Conservation (phyloP, 2,888 invertebrate species). For the Tiliacea aurago region DNA sequence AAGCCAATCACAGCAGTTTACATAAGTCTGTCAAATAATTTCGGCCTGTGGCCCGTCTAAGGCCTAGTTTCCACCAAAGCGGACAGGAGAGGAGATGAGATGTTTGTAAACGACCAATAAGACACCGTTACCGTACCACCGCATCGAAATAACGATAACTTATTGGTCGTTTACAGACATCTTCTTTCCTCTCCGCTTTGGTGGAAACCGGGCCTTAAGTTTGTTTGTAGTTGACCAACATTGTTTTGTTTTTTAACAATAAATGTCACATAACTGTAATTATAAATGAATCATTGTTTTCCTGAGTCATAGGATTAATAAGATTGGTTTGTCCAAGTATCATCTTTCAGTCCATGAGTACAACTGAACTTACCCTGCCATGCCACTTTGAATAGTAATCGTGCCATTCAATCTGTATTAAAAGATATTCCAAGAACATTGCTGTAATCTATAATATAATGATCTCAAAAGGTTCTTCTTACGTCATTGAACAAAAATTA, state of each 20-base stretch:
- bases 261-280: slow-evolving; percentile 2
- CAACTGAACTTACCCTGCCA: background rate
- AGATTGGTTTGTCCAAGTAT: slow-evolving; percentile 5
- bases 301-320: slow-evolving; percentile 23
- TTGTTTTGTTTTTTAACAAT: background rate
- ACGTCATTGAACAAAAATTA: slow-evolving; percentile 46
- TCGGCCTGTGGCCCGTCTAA: background rate
- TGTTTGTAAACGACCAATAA: no score
- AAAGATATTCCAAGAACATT: slow-evolving; percentile 20
- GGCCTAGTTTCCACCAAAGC: no score
- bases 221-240: background rate
- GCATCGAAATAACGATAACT: no score
- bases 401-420: slow-evolving; percentile 3
- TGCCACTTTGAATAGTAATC: background rate
- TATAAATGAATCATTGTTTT: slow-evolving; percentile 36
- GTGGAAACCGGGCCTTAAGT: no score
- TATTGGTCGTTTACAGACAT: no score
- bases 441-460: slow-evolving; percentile 22
- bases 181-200: no score
- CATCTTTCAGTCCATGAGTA: slow-evolving; percentile 7
- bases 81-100: no score
- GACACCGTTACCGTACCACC: no score
- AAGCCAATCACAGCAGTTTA: background rate
- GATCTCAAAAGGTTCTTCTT: slow-evolving; percentile 35
- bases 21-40: background rate